Base-by-base conservation (phyloP, 2,888 invertebrate genomes). In the Automeris io region DNA sequence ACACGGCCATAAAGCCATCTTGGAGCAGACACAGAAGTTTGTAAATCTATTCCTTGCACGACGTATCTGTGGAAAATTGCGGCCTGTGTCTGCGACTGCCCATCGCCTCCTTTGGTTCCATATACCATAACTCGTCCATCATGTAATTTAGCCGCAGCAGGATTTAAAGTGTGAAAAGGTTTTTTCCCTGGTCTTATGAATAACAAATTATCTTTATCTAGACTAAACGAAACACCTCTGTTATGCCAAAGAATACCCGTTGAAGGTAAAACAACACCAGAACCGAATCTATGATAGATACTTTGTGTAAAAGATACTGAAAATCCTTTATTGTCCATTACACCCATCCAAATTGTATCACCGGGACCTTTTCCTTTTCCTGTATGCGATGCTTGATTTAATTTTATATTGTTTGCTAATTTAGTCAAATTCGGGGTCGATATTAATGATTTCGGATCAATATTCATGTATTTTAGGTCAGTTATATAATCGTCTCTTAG, bases 231-330 rank as follows among this genome's bases (percentile, higher is more conserved):
- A 11, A 64, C 43, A 3, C 83, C 85, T 35, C 85, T 67, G 40
- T 85, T 82, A 2, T 85, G 82, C 78, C 80, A 83, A 18, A 81
- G 39, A 40, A 85, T 80, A 18, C 85, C 85, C 12, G 82, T 81
- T 40, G 61, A 61, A 0, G 85, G 85, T 33, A 85, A 58, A 23
- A 85, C 49, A 8, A 83, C 61, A 2, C 67, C 70, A 51, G 85
- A 83, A 1, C 85, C 85, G 45, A 70, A 85, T 8, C 43, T 37
- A 42, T 72, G 62, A 44, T 77, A 85, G 42, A 71, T 42, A 38
- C 85, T 85, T 52, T 85, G 85, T 47, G 85, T 85, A 46, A 76
- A 85, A 25, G 83, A 83, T 26, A 85, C 80, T 8, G 80, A 81
- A 54, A 72, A 85, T 0, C 85, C 85, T 55, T 70, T 77, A 32